A percentile compares a stretch with the other conserved stretches of the same genome.
These are phyloP conservation scores for Rhinophrynus dorsalis DNA, from an alignment of 2,797 vertebrate genomes.

Conservation along the genomic window DNA sequence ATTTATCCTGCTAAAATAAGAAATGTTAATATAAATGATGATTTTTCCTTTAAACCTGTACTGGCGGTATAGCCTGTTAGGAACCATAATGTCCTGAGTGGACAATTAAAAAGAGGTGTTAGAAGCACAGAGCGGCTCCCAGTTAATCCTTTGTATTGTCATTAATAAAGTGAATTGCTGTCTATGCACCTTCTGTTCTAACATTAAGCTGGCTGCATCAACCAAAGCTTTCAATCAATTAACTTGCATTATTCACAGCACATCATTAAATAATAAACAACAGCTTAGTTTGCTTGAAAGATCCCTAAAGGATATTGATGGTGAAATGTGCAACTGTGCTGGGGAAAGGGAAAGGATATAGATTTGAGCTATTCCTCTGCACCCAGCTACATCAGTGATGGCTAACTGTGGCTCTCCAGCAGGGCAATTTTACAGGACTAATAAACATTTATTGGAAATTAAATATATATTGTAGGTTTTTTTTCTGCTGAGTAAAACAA, in stretches of 20 bases:
- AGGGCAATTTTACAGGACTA: too few species aligned
- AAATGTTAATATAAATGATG: too few species aligned
- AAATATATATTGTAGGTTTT: too few species aligned
- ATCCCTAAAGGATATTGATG: slow-evolving; percentile 35
- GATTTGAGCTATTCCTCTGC: too few species aligned
- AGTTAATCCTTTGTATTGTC: slow-evolving; percentile 46
- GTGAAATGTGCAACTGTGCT: slow-evolving; percentile 2
- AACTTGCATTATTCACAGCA: slow-evolving; percentile 44
- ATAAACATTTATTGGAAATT: too few species aligned
- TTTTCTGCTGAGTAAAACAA: too few species aligned
- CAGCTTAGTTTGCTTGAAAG: slow-evolving; percentile 44
- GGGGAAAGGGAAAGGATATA: background rate
- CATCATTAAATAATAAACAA: slow-evolving; percentile 50
- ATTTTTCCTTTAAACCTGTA: too few species aligned
- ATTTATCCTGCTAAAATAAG: too few species aligned
- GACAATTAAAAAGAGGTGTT: slow-evolving; percentile 39
- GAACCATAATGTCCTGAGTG: slow-evolving; percentile 32
- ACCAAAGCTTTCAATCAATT: slow-evolving; percentile 42
- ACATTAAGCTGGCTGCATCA: slow-evolving; percentile 40
- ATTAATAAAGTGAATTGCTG: slow-evolving; percentile 50
- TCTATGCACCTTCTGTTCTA: slow-evolving; percentile 40
- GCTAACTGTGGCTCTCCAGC: background rate
- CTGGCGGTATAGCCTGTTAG: too few species aligned
- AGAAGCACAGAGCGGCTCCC: slow-evolving; percentile 23
- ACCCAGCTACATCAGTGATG: too few species aligned